phyloP scores from a whole-genome alignment of 2,888 invertebrate genomes.

The Colostygia pectinataria region DNA sequence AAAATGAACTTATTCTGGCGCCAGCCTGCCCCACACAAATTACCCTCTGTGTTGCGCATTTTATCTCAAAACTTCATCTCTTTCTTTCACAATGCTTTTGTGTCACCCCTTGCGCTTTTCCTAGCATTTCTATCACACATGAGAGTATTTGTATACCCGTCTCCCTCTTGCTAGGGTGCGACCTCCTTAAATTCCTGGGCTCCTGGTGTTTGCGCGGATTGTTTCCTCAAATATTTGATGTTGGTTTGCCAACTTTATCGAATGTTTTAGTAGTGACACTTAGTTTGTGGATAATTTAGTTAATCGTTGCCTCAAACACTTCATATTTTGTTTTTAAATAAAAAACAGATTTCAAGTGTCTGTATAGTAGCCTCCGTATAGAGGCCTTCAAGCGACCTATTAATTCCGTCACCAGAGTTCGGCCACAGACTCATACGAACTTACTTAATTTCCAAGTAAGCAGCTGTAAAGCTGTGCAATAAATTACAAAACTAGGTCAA shows the following conservation, averaged over 20 bases:
- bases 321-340: neutral
- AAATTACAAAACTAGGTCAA: conserved; percentile 15
- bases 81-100: conserved; percentile 35
- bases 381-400: too few species aligned
- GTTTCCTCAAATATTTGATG: conserved; percentile 38
- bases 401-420: too few species aligned
- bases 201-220: conserved; percentile 34
- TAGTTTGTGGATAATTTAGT: too few species aligned
- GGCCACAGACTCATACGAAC: too few species aligned
- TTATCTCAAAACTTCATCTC: conserved; percentile 34
- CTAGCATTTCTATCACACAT: conserved; percentile 36
- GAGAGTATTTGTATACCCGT: conserved; percentile 23
- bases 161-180: conserved; percentile 32
- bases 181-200: conserved; percentile 31
- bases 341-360: neutral
- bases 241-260: conserved; percentile 32
- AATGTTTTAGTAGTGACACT: conserved; percentile 11
- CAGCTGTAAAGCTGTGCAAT: conserved; percentile 3
- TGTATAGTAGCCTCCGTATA: too few species aligned
- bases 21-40: conserved; percentile 51
- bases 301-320: neutral
- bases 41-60: conserved; percentile 48
- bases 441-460: conserved; percentile 5
- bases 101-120: conserved; percentile 19
- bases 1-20: conserved; percentile 52